Base-by-base conservation (phyloP, 2,113 vertebrate genomes). In the Toxotes chatareus region DNA sequence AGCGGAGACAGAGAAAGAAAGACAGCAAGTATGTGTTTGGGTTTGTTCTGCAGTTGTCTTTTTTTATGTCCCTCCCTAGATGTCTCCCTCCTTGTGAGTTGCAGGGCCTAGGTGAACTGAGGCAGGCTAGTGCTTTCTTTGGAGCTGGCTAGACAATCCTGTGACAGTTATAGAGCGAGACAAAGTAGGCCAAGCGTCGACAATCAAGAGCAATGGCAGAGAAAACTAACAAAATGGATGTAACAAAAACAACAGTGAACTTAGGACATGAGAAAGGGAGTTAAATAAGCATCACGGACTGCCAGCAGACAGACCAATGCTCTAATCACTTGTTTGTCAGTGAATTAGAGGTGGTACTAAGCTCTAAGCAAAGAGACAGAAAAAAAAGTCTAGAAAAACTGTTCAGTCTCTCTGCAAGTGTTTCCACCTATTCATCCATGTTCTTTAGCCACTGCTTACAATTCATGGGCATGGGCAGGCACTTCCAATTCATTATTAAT, bases 151-250 rank as follows among this genome's bases (percentile, higher is more conserved):
- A 21, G 56, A 75, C 71, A 73, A 81, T 40, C 12, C 23, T 69
- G 27, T 63, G 70, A 71, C 38, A 80, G 21, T 86, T 63, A 69
- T 7, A 46, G 67, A 76, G 76, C 1, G 10, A 59, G 77, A 83
- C 68, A 64, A 84, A 73, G 51, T 51, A 73, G 32, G 59, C 34
- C 17, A 75, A 75, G 69, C 55, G 72, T 47, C 51, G 69, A 64
- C n/a, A 23, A 19, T 42, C n/a, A 55, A 56, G 1, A 63, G 47
- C 68, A 2, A 47, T 13, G 34, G 53, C 21, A 27, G 57, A 73
- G 21, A 76, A 80, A 76, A 21, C 62, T 23, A 74, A 44, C 69
- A 68, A 2, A 6, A 42, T 40, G 46, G 67, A 62, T 55, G 11
- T 12, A 73, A 57, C 38, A 60, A 79, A 70, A 68, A 66, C n/a